Percentiles rank a stretch among this genome's conserved stretches.
Evolutionary conservation across 2,797 vertebrate genomes (phyloP).

Genomic region (Prionace glauca): DNA sequence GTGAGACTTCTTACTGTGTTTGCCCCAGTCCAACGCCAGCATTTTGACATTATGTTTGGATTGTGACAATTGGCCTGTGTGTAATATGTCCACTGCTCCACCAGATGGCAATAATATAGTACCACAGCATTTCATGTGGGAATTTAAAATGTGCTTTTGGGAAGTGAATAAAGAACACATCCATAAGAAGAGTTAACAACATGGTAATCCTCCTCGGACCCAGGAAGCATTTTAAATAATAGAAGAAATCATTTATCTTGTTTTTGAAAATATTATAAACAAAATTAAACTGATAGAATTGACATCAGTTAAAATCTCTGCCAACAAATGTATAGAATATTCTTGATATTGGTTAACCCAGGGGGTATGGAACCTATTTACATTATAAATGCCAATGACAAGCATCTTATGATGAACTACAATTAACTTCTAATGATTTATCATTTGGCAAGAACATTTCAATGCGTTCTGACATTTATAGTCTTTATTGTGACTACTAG

Average conservation of each 20-base stretch:
- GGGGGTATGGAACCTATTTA: slow-evolving; percentile 62
- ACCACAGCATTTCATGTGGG: not conserved
- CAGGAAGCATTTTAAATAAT: not conserved
- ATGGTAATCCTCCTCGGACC: not conserved
- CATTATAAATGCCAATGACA: slow-evolving; percentile 68
- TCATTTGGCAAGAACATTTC: slow-evolving; percentile 57
- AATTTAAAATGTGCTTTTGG: not conserved
- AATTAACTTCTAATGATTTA: slow-evolving; percentile 65
- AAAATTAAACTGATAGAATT: not conserved
- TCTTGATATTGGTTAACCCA: slow-evolving; percentile 46
- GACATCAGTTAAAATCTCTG: not conserved
- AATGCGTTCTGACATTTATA: slow-evolving; percentile 65
- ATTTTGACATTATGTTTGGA: no score
- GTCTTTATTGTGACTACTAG: slow-evolving; percentile 66
- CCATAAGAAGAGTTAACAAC: not conserved
- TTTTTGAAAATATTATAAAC: slow-evolving; percentile 15
- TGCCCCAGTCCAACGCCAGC: no score
- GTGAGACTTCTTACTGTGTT: no score
- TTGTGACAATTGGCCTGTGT: not conserved
- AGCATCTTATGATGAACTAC: slow-evolving; percentile 63
- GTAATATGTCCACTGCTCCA: not conserved
- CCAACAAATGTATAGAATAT: slow-evolving; percentile 36
- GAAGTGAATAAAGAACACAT: not conserved
- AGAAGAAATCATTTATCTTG: not conserved
- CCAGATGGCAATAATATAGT: slow-evolving; percentile 15